phyloP scores from a whole-genome alignment of 2,797 vertebrate genomes.

The Myripristis jacobus region DNA sequence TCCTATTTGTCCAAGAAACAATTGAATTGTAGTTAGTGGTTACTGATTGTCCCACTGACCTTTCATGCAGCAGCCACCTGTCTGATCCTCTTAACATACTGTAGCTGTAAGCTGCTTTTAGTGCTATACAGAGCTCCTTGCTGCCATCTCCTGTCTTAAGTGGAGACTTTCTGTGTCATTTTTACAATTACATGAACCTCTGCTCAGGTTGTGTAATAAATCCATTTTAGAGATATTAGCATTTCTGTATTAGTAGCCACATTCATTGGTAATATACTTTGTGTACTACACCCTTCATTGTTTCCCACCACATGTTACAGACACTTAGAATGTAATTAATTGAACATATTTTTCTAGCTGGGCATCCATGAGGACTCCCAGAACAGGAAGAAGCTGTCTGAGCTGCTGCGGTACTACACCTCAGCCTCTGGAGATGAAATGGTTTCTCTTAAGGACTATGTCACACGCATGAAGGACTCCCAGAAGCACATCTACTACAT shows the following conservation, averaged over 20 bases:
- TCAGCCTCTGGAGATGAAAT: conserved; percentile 94
- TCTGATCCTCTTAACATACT: conserved; percentile 53
- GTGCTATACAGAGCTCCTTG: conserved; percentile 1
- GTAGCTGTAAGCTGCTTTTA: conserved; percentile 57
- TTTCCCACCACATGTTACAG: too few relatives aligned
- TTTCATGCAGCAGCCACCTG: conserved; percentile 44
- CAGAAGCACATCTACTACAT: conserved; percentile 93
- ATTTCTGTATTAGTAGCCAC: too few relatives aligned
- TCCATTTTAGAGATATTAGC: background rate
- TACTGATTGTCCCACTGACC: conserved; percentile 11
- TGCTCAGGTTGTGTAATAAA: background rate
- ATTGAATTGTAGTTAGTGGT: background rate
- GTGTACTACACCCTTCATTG: too few relatives aligned
- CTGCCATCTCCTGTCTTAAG: conserved; percentile 27
- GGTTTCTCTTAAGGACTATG: conserved; percentile 94
- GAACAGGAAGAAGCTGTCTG: conserved; percentile 92
- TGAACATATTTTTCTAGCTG: conserved; percentile 72
- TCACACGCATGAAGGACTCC: conserved; percentile 93
- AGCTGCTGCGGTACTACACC: conserved; percentile 90
- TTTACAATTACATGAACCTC: background rate
- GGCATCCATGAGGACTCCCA: conserved; percentile 95
- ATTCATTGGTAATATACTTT: too few relatives aligned
- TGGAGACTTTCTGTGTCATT: background rate
- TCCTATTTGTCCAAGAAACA: too few relatives aligned
- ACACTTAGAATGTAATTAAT: too few relatives aligned